phyloP scores from a whole-genome alignment of 2,113 vertebrate genomes.

The Cheilinus undulatus region DNA sequence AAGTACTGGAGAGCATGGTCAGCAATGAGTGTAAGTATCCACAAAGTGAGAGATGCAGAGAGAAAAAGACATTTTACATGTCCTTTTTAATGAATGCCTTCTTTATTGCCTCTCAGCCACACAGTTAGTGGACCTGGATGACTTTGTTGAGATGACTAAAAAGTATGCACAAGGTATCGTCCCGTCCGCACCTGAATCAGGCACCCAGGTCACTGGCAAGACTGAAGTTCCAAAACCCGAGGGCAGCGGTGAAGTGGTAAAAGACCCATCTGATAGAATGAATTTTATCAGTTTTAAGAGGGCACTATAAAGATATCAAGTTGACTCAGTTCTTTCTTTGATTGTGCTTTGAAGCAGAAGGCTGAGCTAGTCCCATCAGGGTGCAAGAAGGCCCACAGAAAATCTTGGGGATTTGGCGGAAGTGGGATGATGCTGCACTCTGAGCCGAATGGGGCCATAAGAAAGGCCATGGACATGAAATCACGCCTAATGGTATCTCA shows the following conservation, averaged over 20 bases:
- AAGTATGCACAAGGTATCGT: conserved; percentile 91
- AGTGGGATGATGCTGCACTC: conserved; percentile 72
- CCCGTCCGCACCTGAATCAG: conserved; percentile 72
- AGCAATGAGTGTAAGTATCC: conserved; percentile 89
- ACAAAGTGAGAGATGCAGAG: conserved; percentile 1
- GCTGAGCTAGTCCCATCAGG: conserved; percentile 46
- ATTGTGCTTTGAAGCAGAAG: conserved; percentile 45
- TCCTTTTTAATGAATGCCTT: too few relatives aligned
- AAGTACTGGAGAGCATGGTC: conserved; percentile 91
- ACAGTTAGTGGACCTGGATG: conserved; percentile 90
- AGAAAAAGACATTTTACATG: too few relatives aligned
- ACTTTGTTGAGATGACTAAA: conserved; percentile 97
- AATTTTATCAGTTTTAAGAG: background rate
- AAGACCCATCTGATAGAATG: background rate
- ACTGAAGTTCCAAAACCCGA: background rate
- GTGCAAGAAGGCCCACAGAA: conserved; percentile 51
- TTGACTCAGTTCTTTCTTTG: background rate
- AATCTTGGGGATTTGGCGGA: conserved; percentile 72
- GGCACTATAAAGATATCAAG: background rate
- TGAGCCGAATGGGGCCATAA: conserved; percentile 61
- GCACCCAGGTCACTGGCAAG: conserved; percentile 32
- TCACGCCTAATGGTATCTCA: conserved; percentile 69
- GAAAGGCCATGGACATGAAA: conserved; percentile 80
- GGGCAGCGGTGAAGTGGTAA: conserved; percentile 28
- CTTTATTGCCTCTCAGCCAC: conserved; percentile 78